Evolutionary conservation across 1,140 invertebrate species (phyloP), one percentile per base, ranked within the genome.

Genomic region (Drosophila tristis): DNA sequence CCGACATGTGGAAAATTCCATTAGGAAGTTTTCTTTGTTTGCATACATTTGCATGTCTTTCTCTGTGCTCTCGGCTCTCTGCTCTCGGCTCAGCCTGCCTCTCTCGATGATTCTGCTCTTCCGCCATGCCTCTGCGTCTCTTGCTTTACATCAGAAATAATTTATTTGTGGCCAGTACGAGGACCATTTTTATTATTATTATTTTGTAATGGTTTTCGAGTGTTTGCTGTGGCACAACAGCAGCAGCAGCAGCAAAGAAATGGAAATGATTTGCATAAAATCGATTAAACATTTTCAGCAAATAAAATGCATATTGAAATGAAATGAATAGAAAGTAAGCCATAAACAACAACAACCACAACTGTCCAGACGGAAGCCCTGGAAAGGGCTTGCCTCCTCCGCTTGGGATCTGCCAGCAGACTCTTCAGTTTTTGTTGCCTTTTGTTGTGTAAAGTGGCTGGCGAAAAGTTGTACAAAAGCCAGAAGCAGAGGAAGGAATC

Each of bases 11-110:
- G 79, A 86, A 86, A 86, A 87, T 87, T 86, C 82, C 82, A 86
- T 86, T 86, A 86, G 78, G 78, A 86, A 86, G 82, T 86, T 86
- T 82, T 82, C 84, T 87, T 82, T 86, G 82, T 86, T 86, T 86
- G 82, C 82, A 86, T 86, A 86, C 82, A 86, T 86, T 86, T 86
- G 82, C 82, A 86, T 86, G 70, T 61, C 70, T 56, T 51, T 48
- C 42, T 13, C 15, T 13, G 11, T 59, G 44, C 48, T 43, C 16
- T 13, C 16, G 16, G 6, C 23, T n/a, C 39, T 8, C 16, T 8
- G 26, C 7, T n/a, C 35, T 0, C n/a, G 13, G 29, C 29, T 7
- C 29, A 0, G 6, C 29, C 29, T 29, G 7, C 8, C 26, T 2
- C 9, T 20, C 11, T 25, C 11, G 16, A 6, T 47, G 25, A 4